phyloP scores from a whole-genome alignment of 2,797 vertebrate genomes.

The Alfaro cultratus region DNA sequence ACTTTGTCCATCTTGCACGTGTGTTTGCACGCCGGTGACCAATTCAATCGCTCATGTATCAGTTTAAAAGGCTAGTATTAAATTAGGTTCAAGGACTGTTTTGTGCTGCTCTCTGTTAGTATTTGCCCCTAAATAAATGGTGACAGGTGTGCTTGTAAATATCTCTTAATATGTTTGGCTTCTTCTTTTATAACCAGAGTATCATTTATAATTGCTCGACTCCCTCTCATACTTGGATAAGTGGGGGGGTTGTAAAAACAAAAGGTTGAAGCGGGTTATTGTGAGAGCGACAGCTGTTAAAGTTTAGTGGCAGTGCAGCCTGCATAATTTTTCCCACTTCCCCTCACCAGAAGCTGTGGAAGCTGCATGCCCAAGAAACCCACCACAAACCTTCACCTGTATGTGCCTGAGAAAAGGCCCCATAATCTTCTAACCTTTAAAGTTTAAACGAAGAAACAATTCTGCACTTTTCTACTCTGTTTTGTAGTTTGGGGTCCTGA shows the following conservation, averaged over 20 bases:
- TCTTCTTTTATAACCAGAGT: slow-evolving; percentile 38
- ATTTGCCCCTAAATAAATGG: slow-evolving; percentile 44
- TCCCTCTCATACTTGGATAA: slow-evolving; percentile 18
- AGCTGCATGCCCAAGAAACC: too few relatives aligned
- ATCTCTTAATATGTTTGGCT: slow-evolving; percentile 38
- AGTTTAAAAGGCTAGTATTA: slow-evolving; percentile 53
- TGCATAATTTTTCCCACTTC: too few relatives aligned
- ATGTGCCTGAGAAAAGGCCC: too few relatives aligned
- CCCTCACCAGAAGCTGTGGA: too few relatives aligned
- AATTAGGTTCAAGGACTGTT: slow-evolving; percentile 42
- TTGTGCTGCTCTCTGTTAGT: slow-evolving; percentile 43
- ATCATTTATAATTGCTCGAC: slow-evolving; percentile 46
- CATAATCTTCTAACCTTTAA: too few relatives aligned
- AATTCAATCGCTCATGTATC: slow-evolving; percentile 53
- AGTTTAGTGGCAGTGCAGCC: too few relatives aligned
- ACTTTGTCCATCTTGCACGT: slow-evolving; percentile 39
- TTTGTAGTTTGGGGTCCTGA: too few relatives aligned
- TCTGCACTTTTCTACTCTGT: too few relatives aligned
- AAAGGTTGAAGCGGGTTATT: slow-evolving; percentile 13
- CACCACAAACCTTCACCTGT: too few relatives aligned
- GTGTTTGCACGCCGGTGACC: slow-evolving; percentile 14
- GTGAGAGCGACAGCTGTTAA: slow-evolving; percentile 40
- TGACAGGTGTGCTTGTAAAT: slow-evolving; percentile 34
- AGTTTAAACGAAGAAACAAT: too few relatives aligned
- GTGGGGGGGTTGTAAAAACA: slow-evolving; percentile 32